Evolutionary conservation across 2,113 vertebrate species (phyloP).

Genomic region (Callionymus lyra): DNA sequence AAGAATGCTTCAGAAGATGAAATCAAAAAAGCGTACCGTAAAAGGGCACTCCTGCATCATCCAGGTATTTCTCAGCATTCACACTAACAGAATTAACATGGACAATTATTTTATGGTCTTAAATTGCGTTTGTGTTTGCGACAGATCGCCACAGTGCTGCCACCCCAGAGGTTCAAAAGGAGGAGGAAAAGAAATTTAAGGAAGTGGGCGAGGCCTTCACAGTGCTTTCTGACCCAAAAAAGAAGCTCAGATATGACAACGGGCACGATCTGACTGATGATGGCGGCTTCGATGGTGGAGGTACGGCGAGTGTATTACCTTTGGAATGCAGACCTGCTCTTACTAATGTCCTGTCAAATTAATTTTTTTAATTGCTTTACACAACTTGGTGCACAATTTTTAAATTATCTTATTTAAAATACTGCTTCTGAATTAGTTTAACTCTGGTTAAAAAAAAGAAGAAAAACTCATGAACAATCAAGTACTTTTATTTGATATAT

Average conservation of each 20-base stretch:
- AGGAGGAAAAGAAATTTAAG: constrained; percentile 96
- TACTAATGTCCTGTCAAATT: too few species aligned
- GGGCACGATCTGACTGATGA: constrained; percentile 90
- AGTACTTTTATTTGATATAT: too few species aligned
- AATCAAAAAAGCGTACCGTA: constrained; percentile 94
- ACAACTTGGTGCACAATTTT: too few species aligned
- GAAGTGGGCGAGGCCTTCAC: constrained; percentile 95
- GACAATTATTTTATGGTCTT: neutral
- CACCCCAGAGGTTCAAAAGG: constrained; percentile 86
- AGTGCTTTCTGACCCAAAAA: constrained; percentile 92
- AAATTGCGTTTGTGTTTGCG: neutral
- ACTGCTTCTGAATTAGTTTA: too few species aligned
- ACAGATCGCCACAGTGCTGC: constrained; percentile 87
- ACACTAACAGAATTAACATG: neutral
- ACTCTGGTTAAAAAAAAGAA: too few species aligned
- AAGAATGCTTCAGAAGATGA: constrained; percentile 91
- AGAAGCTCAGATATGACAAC: constrained; percentile 86
- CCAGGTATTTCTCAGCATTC: constrained; percentile 68
- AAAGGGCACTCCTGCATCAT: constrained; percentile 92
- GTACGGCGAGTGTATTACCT: constrained; percentile 46
- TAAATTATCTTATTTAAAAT: too few species aligned
- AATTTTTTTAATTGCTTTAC: too few species aligned
- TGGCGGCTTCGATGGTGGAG: constrained; percentile 75
- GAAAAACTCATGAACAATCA: too few species aligned
- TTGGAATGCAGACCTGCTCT: too few species aligned